phyloP scores from a whole-genome alignment of 2,797 vertebrate species.

The Odontamblyopus lacepedii region DNA sequence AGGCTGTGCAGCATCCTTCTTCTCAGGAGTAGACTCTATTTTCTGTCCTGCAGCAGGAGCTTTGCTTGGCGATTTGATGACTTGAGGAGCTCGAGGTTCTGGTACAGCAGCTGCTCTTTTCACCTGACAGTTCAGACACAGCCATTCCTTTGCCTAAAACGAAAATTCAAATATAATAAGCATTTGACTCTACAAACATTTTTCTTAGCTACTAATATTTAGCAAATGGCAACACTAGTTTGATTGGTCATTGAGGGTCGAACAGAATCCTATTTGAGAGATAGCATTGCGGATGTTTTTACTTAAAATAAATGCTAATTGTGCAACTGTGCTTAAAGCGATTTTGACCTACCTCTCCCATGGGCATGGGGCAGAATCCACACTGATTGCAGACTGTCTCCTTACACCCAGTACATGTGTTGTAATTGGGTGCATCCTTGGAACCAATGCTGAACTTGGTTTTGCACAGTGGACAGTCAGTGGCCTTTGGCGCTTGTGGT shows the following conservation, averaged over 20 bases:
- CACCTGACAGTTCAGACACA: constrained; percentile 98
- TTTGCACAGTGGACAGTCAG: constrained; percentile 90
- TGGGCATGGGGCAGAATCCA: constrained; percentile 93
- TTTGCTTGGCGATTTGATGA: constrained; percentile 61
- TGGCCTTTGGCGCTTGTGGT: constrained; percentile 38
- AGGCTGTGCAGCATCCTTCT: constrained; percentile 22
- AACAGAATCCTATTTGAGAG: no score
- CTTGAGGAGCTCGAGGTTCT: constrained; percentile 66
- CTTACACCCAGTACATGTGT: constrained; percentile 91
- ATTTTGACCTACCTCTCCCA: constrained; percentile 80
- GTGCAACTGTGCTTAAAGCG: no score
- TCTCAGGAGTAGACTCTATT: constrained; percentile 45
- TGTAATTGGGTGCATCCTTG: constrained; percentile 86
- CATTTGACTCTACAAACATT: background rate
- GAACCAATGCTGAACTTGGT: constrained; percentile 82
- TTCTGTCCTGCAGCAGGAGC: constrained; percentile 42
- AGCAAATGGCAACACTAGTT: no score
- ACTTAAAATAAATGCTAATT: no score
- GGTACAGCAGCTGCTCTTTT: constrained; percentile 84
- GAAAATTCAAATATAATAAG: constrained; percentile 16
- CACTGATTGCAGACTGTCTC: constrained; percentile 90
- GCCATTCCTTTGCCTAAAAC: constrained; percentile 81
- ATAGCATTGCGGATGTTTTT: background rate
- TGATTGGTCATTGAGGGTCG: no score
- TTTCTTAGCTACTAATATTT: background rate